Evolutionary conservation across 2,888 invertebrate genomes (phyloP).

Genomic region (Drosophila kuntzei): DNA sequence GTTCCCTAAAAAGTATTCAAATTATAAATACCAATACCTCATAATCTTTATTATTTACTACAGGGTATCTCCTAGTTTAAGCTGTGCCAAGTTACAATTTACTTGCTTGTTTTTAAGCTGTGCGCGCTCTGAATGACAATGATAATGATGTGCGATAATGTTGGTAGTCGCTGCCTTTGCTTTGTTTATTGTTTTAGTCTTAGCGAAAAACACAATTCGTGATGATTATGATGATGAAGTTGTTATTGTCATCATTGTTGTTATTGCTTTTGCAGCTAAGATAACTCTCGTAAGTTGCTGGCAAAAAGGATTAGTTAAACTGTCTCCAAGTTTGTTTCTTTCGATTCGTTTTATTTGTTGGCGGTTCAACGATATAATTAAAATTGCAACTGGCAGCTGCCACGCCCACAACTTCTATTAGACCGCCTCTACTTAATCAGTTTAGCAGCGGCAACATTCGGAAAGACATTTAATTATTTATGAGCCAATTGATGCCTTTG

Average conservation of each 20-base stretch:
- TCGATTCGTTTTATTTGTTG: background rate
- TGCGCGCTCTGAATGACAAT: constrained; percentile 72
- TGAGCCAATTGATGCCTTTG: constrained; percentile 30
- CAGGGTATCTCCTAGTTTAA: constrained; percentile 22
- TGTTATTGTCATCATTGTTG: constrained; percentile 20
- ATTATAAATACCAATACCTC: background rate
- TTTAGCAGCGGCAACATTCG: constrained; percentile 5
- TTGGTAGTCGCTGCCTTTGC: constrained; percentile 58
- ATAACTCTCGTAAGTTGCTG: constrained; percentile 51
- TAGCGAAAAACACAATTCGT: constrained; percentile 37
- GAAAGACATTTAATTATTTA: constrained; percentile 61
- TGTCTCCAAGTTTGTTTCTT: constrained; percentile 3
- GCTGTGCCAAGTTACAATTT: background rate
- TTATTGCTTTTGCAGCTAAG: constrained; percentile 44
- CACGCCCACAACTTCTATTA: constrained; percentile 13
- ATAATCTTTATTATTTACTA: background rate
- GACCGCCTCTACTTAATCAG: constrained; percentile 28
- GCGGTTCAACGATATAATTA: constrained; percentile 48
- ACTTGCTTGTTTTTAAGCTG: constrained; percentile 54
- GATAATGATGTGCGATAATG: constrained; percentile 81
- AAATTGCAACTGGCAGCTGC: constrained; percentile 52
- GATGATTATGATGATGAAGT: constrained; percentile 28
- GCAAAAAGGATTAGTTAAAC: constrained; percentile 57
- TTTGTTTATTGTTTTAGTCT: constrained; percentile 64
- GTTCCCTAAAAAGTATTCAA: background rate